Base-by-base conservation (phyloP, 2,888 invertebrate genomes). In the Lepeophtheirus nordmannii region DNA sequence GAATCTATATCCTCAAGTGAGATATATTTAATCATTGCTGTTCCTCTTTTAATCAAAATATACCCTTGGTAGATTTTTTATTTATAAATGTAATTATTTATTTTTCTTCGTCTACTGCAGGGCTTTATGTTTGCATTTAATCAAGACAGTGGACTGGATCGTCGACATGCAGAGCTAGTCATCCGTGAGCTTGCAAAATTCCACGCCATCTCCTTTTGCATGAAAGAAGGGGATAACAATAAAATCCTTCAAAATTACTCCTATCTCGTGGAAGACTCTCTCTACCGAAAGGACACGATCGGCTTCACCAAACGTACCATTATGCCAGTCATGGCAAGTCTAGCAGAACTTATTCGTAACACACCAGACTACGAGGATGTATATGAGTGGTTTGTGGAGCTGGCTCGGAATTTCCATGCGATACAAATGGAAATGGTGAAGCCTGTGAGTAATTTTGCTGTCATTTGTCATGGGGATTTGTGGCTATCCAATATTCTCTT, bases 401-500 rank as follows among this genome's bases (percentile, higher is more conserved):
- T 66, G 39, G 66, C 66, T n/a, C 30, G 59, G 20, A 66, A 66
- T 41, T 66, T 66, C 58, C 66, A 66, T 41, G 60, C 37, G 17
- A 63, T 63, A 40, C 63, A 63, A 63, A 66, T 66, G 59, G 60
- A 66, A 41, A 66, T 66, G 60, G 63, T 58, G 58, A 30, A 56
- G 30, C 58, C 63, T 23, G 30, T 53, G 22, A 17, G 10, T 22
- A 22, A 7, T 12, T 67, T 67, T 41, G 63, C 63, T 12, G 67
- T 67, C n/a, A 58, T 67, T 38, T 67, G 67, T 39, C 67, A 64
- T 39, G 67, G 67, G 14, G 67, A 67, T 30, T 23, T 62, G 12
- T 67, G 67, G 67, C 56, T 64, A 22, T 58, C 63, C 14, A 67
- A 67, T 14, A 67, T 67, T 56, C 63, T 67, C n/a, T 67, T 63